Evolutionary conservation across 2,888 invertebrate species (phyloP).

Genomic region (Amiota minor): DNA sequence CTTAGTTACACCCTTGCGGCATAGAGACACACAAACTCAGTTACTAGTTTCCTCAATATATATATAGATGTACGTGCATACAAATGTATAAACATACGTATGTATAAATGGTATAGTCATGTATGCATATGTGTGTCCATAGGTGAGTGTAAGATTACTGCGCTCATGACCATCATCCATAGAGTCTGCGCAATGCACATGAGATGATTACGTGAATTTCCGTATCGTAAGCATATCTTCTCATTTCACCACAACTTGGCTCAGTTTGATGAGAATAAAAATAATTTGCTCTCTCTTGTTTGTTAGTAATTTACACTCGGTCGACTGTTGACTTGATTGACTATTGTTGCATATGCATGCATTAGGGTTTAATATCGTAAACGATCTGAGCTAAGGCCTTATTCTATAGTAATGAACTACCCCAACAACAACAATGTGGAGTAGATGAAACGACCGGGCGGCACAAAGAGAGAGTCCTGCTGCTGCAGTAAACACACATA

Average conservation of each 20-base stretch:
- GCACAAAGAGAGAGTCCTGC: neutral
- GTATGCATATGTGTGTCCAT: no score
- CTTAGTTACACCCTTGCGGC: no score
- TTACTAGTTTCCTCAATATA: no score
- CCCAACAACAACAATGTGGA: neutral
- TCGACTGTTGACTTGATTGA: neutral
- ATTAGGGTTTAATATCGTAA: neutral
- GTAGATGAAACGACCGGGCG: neutral
- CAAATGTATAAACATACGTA: no score
- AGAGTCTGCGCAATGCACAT: conserved; percentile 43
- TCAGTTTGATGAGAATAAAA: neutral
- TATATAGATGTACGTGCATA: no score
- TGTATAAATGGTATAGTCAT: no score
- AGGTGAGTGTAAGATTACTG: no score
- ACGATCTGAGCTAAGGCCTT: conserved; percentile 23
- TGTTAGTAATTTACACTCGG: neutral
- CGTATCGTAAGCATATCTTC: neutral
- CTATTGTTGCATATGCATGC: neutral
- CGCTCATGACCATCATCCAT: conserved; percentile 42
- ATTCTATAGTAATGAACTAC: conserved; percentile 5
- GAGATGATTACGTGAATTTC: conserved; percentile 25
- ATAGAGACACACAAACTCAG: no score
- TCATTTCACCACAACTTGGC: neutral
- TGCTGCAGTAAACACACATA: neutral
- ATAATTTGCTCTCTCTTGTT: neutral